Conservation (phyloP, 2,113 vertebrate species). For the Bubo scandiacus region DNA sequence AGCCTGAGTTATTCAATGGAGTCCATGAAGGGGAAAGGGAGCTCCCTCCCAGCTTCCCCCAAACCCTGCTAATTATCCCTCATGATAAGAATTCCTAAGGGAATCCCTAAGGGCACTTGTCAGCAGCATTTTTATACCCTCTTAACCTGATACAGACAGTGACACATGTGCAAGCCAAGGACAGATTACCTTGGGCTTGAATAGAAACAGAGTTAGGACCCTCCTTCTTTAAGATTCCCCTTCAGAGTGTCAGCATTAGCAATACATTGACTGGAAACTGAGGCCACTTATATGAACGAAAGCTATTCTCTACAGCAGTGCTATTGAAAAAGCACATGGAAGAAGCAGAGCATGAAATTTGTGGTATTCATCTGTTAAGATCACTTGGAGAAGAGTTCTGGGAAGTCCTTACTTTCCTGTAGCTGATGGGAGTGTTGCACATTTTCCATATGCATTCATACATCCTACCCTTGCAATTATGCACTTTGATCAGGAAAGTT, state of each 20-base stretch:
- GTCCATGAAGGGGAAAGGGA: not conserved
- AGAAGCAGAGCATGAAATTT: not conserved
- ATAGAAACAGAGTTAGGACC: not conserved
- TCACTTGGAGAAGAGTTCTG: not conserved
- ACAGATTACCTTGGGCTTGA: not conserved
- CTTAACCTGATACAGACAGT: not conserved
- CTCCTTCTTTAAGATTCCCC: not conserved
- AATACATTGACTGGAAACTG: not conserved
- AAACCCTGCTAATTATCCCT: not conserved
- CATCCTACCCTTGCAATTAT: not conserved
- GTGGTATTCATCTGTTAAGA: not conserved
- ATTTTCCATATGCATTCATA: not conserved
- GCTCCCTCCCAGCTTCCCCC: not conserved
- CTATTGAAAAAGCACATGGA: not conserved
- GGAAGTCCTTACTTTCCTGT: not conserved
- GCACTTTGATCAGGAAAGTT: not conserved
- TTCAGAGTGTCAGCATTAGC: constrained; percentile 6
- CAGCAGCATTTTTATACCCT: not conserved
- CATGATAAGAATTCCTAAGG: not conserved
- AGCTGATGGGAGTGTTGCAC: not conserved
- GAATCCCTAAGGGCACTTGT: not conserved
- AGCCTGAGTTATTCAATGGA: not conserved
- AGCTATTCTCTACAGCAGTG: not conserved
- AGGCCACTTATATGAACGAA: not conserved
- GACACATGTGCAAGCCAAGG: not conserved